phyloP scores from a whole-genome alignment of 2,888 invertebrate species.

The Dasysyrphus albostriatus region DNA sequence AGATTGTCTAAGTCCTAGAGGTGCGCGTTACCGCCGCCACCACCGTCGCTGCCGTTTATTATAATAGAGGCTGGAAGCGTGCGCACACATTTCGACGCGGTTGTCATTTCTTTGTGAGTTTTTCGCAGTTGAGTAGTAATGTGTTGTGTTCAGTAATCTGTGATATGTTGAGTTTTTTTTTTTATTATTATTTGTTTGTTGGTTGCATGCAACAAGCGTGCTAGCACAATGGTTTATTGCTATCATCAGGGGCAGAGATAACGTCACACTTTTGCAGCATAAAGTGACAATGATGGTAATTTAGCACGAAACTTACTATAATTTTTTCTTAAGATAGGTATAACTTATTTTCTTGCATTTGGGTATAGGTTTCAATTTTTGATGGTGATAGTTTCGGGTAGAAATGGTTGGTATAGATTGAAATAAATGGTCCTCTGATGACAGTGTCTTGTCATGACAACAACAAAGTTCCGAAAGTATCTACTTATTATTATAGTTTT shows the following conservation, averaged over 20 bases:
- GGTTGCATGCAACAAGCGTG: constrained; percentile 62
- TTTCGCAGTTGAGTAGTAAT: constrained; percentile 45
- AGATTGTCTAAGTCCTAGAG: constrained; percentile 41
- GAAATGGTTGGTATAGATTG: constrained; percentile 11
- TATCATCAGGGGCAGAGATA: constrained; percentile 72
- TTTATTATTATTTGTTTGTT: constrained; percentile 19
- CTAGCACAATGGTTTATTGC: constrained; percentile 71
- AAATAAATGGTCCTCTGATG: constrained; percentile 23
- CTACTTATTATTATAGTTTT: constrained; percentile 7
- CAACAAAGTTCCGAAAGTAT: background rate
- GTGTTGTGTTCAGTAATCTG: constrained; percentile 26
- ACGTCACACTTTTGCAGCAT: constrained; percentile 65
- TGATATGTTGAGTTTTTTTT: constrained; percentile 2
- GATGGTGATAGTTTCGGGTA: constrained; percentile 14
- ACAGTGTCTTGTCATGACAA: constrained; percentile 13
- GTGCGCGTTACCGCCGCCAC: constrained; percentile 14
- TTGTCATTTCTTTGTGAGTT: constrained; percentile 61
- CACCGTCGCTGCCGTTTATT: constrained; percentile 22
- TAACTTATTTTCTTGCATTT: background rate
- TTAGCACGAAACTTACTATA: constrained; percentile 63
- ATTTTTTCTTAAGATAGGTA: background rate
- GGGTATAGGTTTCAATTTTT: constrained; percentile 35
- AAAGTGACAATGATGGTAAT: constrained; percentile 75
- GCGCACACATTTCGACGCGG: constrained; percentile 58
- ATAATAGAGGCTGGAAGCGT: constrained; percentile 18